Conservation (phyloP, 2,797 vertebrate species). For the Sebastes miniatus region DNA sequence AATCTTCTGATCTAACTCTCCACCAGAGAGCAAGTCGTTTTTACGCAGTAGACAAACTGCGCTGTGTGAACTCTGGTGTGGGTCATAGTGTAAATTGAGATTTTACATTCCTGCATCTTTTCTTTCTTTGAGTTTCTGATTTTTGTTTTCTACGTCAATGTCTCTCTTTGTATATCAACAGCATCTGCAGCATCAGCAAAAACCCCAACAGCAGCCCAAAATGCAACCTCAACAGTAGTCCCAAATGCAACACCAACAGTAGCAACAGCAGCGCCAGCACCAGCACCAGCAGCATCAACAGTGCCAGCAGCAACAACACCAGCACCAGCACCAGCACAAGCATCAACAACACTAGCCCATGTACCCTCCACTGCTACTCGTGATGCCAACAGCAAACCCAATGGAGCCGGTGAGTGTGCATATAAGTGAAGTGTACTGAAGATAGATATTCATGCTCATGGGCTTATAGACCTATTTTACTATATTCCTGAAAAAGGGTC, state of each 20-base stretch:
- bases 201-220: background rate
- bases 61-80: background rate
- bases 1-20: background rate
- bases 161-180: background rate
- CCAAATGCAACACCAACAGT: background rate
- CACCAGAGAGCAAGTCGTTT: background rate
- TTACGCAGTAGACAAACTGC: background rate
- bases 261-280: accelerated
- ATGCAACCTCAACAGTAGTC: too few relatives aligned
- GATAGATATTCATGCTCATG: background rate
- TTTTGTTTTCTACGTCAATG: background rate
- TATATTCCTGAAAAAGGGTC: background rate
- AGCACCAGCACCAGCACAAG: accelerated
- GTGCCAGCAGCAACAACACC: accelerated
- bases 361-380: accelerated
- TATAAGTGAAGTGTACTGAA: background rate
- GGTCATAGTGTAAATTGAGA: too few relatives aligned
- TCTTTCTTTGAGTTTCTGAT: too few relatives aligned
- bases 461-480: background rate
- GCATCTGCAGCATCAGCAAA: accelerated
- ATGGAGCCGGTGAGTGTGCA: background rate
- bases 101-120: background rate
- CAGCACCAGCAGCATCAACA: accelerated
- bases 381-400: accelerated
- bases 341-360: accelerated